Conservation (phyloP, 2,888 invertebrate genomes). For the Andrena praecox region DNA sequence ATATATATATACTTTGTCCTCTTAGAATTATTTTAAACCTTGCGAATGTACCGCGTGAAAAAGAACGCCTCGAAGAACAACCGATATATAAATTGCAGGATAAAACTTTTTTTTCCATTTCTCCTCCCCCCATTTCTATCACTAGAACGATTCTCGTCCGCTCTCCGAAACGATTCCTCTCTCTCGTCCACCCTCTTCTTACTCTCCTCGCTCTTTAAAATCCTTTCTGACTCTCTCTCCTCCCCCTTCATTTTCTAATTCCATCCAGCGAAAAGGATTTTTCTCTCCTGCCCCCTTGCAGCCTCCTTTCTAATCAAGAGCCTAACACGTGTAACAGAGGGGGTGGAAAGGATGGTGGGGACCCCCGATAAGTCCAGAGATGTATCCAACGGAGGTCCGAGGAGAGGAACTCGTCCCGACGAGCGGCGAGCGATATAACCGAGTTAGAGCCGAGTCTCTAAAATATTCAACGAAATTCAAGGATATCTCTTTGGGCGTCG, state of each 20-base stretch:
- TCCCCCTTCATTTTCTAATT: not conserved
- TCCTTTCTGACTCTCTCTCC: not conserved
- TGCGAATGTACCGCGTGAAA: conserved; percentile 65
- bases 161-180: conserved; percentile 50
- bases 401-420: conserved; percentile 25
- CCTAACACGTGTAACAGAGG: not conserved
- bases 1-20: conserved; percentile 61
- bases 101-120: conserved; percentile 60
- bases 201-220: not conserved
- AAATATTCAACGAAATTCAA: conserved; percentile 64
- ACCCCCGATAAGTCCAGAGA: not conserved
- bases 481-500: conserved; percentile 68
- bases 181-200: too few relatives aligned
- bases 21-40: conserved; percentile 67
- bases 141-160: conserved; percentile 62
- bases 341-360: not conserved
- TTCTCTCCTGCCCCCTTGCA: not conserved
- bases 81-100: conserved; percentile 69
- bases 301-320: not conserved
- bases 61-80: conserved; percentile 70
- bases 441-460: conserved; percentile 65
- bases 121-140: conserved; percentile 53
- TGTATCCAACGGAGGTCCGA: not conserved
- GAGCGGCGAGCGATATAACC: conserved; percentile 50
- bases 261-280: not conserved